Evolutionary conservation across 2,797 vertebrate species (phyloP).

Genomic region (Streptopelia turtur): DNA sequence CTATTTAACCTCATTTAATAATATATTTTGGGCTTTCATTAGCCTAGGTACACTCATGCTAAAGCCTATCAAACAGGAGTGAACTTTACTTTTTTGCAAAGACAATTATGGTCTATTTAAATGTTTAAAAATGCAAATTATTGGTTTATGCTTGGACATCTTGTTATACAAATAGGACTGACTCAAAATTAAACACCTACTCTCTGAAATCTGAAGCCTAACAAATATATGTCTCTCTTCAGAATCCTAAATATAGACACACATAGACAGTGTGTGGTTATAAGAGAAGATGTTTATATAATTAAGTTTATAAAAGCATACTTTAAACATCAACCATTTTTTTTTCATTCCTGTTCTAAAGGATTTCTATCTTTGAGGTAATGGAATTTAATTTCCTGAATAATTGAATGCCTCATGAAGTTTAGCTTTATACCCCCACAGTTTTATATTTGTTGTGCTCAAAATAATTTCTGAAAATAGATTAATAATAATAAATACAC

Average conservation of each 20-base stretch:
- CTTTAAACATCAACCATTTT: background rate
- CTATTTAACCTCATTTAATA: constrained; percentile 11
- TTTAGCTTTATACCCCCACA: background rate
- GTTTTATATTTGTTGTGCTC: background rate
- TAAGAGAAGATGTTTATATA: background rate
- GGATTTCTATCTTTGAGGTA: background rate
- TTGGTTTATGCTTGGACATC: background rate
- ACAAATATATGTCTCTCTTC: background rate
- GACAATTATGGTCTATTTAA: background rate
- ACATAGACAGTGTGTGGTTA: background rate
- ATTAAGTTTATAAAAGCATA: background rate
- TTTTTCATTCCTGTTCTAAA: background rate
- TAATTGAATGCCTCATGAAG: background rate
- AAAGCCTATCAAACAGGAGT: background rate
- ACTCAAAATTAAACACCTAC: background rate
- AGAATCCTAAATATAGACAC: background rate
- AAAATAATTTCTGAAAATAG: background rate
- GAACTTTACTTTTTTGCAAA: background rate
- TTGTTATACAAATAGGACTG: background rate
- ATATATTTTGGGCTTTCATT: constrained; percentile 20
- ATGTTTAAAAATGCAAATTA: background rate
- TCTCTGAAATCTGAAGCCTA: background rate
- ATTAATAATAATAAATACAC: background rate
- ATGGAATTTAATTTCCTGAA: background rate
- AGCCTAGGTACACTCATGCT: background rate